These are phyloP conservation scores for Rana temporaria DNA, from an alignment of 2,113 vertebrate genomes.

Conservation along the genomic window DNA sequence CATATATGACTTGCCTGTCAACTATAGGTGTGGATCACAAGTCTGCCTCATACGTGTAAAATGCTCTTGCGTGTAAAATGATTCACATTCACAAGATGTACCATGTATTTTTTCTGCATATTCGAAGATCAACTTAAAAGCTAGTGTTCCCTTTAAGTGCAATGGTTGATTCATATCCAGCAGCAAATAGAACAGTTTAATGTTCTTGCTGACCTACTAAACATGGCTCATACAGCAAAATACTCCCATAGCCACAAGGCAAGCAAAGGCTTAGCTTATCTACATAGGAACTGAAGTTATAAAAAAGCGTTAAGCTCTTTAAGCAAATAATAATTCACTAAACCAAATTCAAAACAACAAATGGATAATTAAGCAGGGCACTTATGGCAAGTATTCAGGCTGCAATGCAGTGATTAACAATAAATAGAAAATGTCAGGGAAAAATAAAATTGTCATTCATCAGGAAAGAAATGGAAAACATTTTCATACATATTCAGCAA, in stretches of 20 bases:
- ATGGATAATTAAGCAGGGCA: slow-evolving; percentile 31
- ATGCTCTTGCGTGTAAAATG: too few species aligned
- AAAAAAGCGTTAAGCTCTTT: neutral
- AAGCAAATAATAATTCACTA: slow-evolving; percentile 29
- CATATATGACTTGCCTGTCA: too few species aligned
- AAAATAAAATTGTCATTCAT: slow-evolving; percentile 27
- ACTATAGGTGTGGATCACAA: too few species aligned
- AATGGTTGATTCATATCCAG: slow-evolving; percentile 25
- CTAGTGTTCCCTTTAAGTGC: too few species aligned
- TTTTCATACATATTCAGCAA: too few species aligned
- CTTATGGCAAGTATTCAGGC: neutral
- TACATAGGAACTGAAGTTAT: slow-evolving; percentile 51
- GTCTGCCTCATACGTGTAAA: too few species aligned
- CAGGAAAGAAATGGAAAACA: neutral
- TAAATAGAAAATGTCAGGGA: slow-evolving; percentile 31
- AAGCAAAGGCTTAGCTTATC: slow-evolving; percentile 57
- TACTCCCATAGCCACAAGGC: slow-evolving; percentile 65
- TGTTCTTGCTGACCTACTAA: slow-evolving; percentile 64
- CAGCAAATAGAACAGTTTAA: slow-evolving; percentile 70
- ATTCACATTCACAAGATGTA: too few species aligned
- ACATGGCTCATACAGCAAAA: slow-evolving; percentile 61
- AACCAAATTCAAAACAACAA: slow-evolving; percentile 14
- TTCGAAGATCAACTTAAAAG: too few species aligned
- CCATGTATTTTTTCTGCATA: too few species aligned
- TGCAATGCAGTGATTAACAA: neutral